phyloP scores from a whole-genome alignment of 2,113 vertebrate species.

The Columba livia region DNA sequence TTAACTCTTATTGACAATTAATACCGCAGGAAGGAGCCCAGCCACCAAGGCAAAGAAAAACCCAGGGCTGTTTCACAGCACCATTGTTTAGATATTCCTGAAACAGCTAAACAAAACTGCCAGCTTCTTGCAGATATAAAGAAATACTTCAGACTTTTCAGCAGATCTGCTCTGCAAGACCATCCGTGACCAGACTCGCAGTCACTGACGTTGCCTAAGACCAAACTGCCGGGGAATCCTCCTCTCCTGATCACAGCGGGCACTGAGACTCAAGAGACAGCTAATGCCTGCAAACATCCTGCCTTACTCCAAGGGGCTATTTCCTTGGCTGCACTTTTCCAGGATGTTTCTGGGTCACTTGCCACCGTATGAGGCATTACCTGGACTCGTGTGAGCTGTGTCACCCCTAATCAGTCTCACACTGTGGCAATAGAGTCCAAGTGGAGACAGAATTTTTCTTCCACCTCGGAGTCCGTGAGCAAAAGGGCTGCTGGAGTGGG shows the following conservation, averaged over 20 bases:
- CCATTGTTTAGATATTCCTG: background rate
- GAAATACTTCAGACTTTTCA: background rate
- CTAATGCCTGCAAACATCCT: background rate
- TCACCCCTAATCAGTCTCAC: slow-evolving; percentile 64
- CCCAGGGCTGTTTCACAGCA: background rate
- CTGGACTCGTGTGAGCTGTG: slow-evolving; percentile 59
- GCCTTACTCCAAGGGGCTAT: background rate
- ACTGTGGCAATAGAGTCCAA: slow-evolving; percentile 7
- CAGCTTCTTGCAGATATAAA: background rate
- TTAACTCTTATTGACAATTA: background rate
- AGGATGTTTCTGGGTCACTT: slow-evolving; percentile 64
- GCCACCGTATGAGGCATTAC: slow-evolving; percentile 54
- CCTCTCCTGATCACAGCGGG: background rate
- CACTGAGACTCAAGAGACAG: background rate
- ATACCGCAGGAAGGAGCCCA: background rate
- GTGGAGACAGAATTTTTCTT: background rate
- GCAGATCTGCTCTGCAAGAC: background rate
- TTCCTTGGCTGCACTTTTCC: slow-evolving; percentile 58
- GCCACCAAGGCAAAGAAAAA: background rate
- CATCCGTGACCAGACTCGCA: background rate
- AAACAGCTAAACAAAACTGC: background rate
- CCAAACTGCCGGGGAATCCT: background rate
- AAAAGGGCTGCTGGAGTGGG: background rate
- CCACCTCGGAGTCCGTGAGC: background rate
- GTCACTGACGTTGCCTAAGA: background rate